Base-by-base conservation (phyloP, 1,140 invertebrate genomes). In the Megathymus violae region DNA sequence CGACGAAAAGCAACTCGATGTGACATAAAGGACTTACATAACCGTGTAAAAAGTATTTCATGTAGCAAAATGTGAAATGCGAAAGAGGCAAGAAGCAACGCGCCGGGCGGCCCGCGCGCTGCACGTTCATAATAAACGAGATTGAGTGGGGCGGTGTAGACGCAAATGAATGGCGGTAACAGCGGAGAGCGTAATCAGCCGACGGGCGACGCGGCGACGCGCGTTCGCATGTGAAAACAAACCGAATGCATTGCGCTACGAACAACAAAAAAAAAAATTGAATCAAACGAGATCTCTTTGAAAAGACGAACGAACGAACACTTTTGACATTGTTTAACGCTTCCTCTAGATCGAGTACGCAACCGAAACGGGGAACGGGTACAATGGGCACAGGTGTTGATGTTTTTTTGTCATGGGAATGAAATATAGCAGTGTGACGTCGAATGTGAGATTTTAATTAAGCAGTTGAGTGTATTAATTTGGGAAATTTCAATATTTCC, bases 61-160 rank as follows among this genome's bases (percentile, higher is more conserved):
- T 62, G 71, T 44, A 73, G 68, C 67, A 62, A 74, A 74, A 85
- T 77, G 71, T 78, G 76, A 82, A 82, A 82, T 76, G 72, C 68
- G 72, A 76, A 25, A 52, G 76, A 78, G 74, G 72, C 74, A 71
- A 70, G 66, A 71, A 52, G 67, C 25, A n/a, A n/a, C n/a, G n/a
- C n/a, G n/a, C 19, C 19, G 52, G 17, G 17, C 7, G 44, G 70
- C 67, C 64, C 69, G 78, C 64, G 63, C 65, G 74, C 58, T 80
- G 80, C 78, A 78, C 77, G 83, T 86, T 82, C 83, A 88, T 88
- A 88, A 89, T 86, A 82, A 88, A 89, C 83, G 82, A 88, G 82
- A 88, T 88, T 82, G 85, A 88, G 81, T 80, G 78, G 80, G 82
- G 78, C 77, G 69, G 71, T 71, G 75, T 76, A 79, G 76, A 85